These are phyloP conservation scores for Napeogenes inachia DNA, from an alignment of 2,888 invertebrate species.

Conservation along the genomic window DNA sequence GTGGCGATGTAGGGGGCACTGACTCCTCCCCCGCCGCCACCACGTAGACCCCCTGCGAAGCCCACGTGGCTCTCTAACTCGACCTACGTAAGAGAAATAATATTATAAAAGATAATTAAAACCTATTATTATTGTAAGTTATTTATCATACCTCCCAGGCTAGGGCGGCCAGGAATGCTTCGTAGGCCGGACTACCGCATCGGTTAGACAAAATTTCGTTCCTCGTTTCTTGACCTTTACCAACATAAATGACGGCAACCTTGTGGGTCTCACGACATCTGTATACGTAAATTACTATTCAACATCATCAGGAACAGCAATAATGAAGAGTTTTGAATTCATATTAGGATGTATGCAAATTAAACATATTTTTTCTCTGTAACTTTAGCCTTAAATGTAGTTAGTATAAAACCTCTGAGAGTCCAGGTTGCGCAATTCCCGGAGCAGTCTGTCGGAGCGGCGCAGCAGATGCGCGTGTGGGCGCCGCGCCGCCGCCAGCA, in stretches of 20 bases:
- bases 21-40: conserved; percentile 92
- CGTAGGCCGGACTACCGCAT: conserved; percentile 94
- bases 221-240: conserved; percentile 97
- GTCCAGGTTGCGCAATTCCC: conserved; percentile 95
- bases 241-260: conserved; percentile 98
- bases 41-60: conserved; percentile 94
- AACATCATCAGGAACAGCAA: not conserved
- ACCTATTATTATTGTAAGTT: not conserved
- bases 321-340: no score
- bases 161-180: conserved; percentile 84
- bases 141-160: conserved; percentile 77
- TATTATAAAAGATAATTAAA: conserved; percentile 13
- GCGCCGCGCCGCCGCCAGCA: conserved; percentile 93
- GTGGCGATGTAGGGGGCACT: conserved; percentile 97
- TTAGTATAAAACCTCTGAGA: conserved; percentile 79
- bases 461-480: conserved; percentile 89
- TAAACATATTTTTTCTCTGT: no score
- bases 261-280: conserved; percentile 96
- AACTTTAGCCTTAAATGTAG: no score
- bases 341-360: no score
- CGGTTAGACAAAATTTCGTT: conserved; percentile 93
- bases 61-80: conserved; percentile 96
- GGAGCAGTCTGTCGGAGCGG: conserved; percentile 90
- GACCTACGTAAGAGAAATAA: conserved; percentile 67
- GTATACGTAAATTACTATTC: conserved; percentile 26